Base-by-base conservation (phyloP, 2,797 vertebrate genomes). In the Enoplosus armatus region DNA sequence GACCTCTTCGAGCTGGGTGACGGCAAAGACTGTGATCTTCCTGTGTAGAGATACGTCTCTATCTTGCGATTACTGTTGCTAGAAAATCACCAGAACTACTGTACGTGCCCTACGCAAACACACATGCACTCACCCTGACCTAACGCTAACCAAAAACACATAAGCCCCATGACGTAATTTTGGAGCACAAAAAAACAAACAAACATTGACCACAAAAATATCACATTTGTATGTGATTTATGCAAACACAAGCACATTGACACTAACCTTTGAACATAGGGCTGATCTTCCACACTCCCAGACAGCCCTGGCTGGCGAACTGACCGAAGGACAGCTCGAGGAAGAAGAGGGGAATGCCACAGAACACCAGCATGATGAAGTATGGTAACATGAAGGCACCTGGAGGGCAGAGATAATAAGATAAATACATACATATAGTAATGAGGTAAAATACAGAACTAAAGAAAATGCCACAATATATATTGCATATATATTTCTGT, bases 331-430 rank as follows among this genome's bases (percentile, higher is more conserved):
- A 99, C 47, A 99, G 96, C 88, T 99, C 98, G 84, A 99, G 96
- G 94, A 99, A 99, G 95, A 99, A 99, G 83, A 99, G 97, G 0
- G 98, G 98, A 75, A 99, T 98, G 59, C 98, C 98, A 0, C 98
- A 99, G 91, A 99, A 99, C 63, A 99, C 96, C 89, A 99, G 91
- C 98, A 99, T 99, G 94, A 99, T 96, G 90, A 99, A 98, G 91
- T 99, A 99, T 4, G 98, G 98, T 60, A 99, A 95, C 97, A 99
- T 97, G 95, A 99, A 99, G 87, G 98, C 98, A 85, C 98, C 98
- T 99, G 27, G 68, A 75, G 45, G 45, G 24, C 18, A 71, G 15
- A 75, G 18, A 45, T n/a, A n/a, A n/a, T n/a, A n/a, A n/a, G n/a
- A n/a, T n/a, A 56, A 1, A 58, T 24, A 10, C 22, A 9, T 2